Base-by-base conservation (phyloP, 2,888 invertebrate species). In the Lottia gigantea region DNA sequence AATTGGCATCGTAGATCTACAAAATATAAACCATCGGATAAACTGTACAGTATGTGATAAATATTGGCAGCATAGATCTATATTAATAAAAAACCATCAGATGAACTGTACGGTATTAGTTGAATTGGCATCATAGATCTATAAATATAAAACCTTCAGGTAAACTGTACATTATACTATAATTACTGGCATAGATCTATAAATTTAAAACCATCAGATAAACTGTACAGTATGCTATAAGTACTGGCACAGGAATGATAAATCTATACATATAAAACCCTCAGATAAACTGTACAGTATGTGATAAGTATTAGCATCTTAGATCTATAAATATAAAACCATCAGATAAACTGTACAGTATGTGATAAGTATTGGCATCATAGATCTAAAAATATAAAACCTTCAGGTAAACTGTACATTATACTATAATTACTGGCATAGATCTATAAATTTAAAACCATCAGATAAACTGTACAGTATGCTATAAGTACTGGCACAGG, bases 381-480 rank as follows among this genome's bases (percentile, higher is more conserved):
- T 80, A 85, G 40, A 87, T 80, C 87, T 87, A 74, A 40, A 77
- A 76, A 69, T 31, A 31, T 31, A 31, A 31, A 31, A 31, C 31
- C n/a, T 75, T 85, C 84, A n/a, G 78, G 75, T n/a, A 87, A 80
- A 61, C 78, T 81, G 76, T 86, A 81, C 49, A 85, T 55, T 68
- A 79, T 80, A 72, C 82, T 77, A 45, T 81, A 79, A 12, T 77
- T 82, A 68, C 76, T 74, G 3, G 82, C 69, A 66, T 79, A 85
- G 45, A 87, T 79, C 87, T 87, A 74, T 40, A 76, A 31, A 31
- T 31, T 4, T 31, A 31, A 31, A 31, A 31, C n/a, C 31, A 31
- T 31, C 31, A 31, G 31, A 31, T 31, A 31, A 31, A 62, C 78
- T 81, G 76, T 86, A 81, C 55, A 86, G 55, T 69, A 80, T 80